Evolutionary conservation across 2,888 invertebrate genomes (phyloP).

Genomic region (Melipona beecheii): DNA sequence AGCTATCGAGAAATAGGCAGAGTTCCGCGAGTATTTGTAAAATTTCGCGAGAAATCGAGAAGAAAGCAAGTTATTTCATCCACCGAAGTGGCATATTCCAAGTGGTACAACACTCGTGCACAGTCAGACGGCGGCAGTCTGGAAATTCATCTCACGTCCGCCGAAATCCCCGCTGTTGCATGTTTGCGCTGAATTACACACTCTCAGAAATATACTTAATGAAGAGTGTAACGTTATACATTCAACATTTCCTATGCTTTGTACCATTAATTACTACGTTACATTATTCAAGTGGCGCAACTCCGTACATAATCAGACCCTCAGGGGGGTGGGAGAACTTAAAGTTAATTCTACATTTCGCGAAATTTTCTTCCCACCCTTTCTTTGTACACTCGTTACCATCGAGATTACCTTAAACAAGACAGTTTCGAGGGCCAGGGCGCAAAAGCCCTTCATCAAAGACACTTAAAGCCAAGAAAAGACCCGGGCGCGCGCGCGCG

Average conservation of each 20-base stretch:
- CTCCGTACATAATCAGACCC: neutral
- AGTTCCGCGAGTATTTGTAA: too few species aligned
- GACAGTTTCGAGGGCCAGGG: neutral
- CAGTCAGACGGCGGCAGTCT: too few species aligned
- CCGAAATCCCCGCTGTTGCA: too few species aligned
- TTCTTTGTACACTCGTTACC: neutral
- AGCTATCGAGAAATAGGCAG: too few species aligned
- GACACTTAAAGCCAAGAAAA: slow-evolving; percentile 5
- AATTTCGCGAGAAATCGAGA: too few species aligned
- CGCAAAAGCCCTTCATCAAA: neutral
- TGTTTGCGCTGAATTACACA: too few species aligned
- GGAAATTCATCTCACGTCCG: too few species aligned
- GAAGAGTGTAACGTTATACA: neutral
- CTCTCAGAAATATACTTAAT: slow-evolving; percentile 1
- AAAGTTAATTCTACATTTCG: neutral
- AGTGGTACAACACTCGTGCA: too few species aligned
- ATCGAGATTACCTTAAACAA: slow-evolving; percentile 8
- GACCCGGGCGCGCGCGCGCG: neutral
- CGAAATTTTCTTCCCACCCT: neutral
- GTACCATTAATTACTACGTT: neutral
- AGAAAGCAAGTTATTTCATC: too few species aligned
- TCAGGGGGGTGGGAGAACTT: neutral
- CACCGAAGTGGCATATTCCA: too few species aligned
- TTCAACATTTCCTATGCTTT: neutral
- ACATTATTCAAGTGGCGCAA: neutral